Base-by-base conservation (phyloP, 2,888 invertebrate species). In the Lycia hirtaria region DNA sequence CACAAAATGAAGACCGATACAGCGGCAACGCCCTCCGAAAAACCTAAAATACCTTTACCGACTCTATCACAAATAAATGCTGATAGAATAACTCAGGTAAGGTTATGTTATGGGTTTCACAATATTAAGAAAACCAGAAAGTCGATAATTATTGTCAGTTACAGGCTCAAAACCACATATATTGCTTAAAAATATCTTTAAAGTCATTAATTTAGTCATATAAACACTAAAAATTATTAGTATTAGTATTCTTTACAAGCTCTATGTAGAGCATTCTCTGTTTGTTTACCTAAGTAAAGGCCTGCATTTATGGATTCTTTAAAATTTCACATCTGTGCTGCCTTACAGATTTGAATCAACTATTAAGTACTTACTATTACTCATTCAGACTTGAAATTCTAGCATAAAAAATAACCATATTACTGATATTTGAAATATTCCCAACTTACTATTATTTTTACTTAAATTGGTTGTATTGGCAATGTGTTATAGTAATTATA, bases 21-120 rank as follows among this genome's bases (percentile, higher is more conserved):
- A 17, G 72, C 75, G 26, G 65, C 76, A 41, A 43, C 62, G 28
- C 58, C 83, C 19, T 68, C 80, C 9, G 89, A 90, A 53, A 91
- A 92, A 73, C 84, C 88, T 14, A 93, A 93, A 85, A 85, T 93
- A 74, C 93, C 95, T 10, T 93, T 95, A 43, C 96, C 96, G 10
- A 98, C 98, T 0, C 95, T 98, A 22, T 96, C 97, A 60, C 98
- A 98, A 88, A 97, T 98, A 51, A 97, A 97, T 85, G 93, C 97
- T 0, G 98, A 98, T 81, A 93, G 96, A 78, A 96, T 98, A 69
- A 98, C 98, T 66, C 95, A 96, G 93, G 97, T 97, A 93, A 81
- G 83, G 81, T 81, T 81, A 81, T 69, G 51, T 57, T 44, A 52
- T 40, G 22, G 33, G 63, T 70, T 71, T 76, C 68, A 69, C 67